Conservation (phyloP, 2,888 invertebrate species). For the Lasioglossum morio region DNA sequence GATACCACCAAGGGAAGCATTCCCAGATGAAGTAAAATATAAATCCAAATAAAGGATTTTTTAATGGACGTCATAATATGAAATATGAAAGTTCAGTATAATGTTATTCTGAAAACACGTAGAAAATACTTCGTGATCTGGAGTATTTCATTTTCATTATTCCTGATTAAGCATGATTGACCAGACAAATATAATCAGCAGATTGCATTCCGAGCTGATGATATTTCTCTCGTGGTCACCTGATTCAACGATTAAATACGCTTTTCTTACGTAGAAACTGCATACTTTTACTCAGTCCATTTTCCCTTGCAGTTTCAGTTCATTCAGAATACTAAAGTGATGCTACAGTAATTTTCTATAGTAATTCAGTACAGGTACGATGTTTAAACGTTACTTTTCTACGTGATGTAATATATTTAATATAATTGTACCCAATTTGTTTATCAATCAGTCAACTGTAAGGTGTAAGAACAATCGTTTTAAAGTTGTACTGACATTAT, state of each 20-base stretch:
- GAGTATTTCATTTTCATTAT: slow-evolving; percentile 36
- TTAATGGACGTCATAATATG: slow-evolving; percentile 14
- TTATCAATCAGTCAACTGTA: slow-evolving; percentile 19
- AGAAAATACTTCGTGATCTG: slow-evolving; percentile 32
- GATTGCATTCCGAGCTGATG: slow-evolving; percentile 20
- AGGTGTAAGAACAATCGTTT: slow-evolving; percentile 19
- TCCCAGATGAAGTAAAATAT: slow-evolving; percentile 87
- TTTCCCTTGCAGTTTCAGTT: slow-evolving; percentile 22
- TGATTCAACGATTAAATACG: not conserved
- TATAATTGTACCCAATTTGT: slow-evolving; percentile 25
- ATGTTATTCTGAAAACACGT: slow-evolving; percentile 15
- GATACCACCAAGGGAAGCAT: slow-evolving; percentile 88
- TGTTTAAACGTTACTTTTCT: slow-evolving; percentile 34
- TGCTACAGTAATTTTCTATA: slow-evolving; percentile 13
- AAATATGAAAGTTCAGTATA: slow-evolving; percentile 45
- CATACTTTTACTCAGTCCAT: slow-evolving; percentile 15
- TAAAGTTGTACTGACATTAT: slow-evolving; percentile 16
- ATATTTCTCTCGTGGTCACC: slow-evolving; percentile 17
- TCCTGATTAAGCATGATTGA: slow-evolving; percentile 25
- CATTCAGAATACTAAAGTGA: slow-evolving; percentile 4
- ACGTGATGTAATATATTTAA: slow-evolving; percentile 14
- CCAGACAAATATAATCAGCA: slow-evolving; percentile 27
- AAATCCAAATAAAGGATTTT: slow-evolving; percentile 77
- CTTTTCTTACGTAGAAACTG: slow-evolving; percentile 34
- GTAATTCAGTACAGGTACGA: slow-evolving; percentile 13